phyloP scores from a whole-genome alignment of 2,797 vertebrate species.

The Hirundo rustica region DNA sequence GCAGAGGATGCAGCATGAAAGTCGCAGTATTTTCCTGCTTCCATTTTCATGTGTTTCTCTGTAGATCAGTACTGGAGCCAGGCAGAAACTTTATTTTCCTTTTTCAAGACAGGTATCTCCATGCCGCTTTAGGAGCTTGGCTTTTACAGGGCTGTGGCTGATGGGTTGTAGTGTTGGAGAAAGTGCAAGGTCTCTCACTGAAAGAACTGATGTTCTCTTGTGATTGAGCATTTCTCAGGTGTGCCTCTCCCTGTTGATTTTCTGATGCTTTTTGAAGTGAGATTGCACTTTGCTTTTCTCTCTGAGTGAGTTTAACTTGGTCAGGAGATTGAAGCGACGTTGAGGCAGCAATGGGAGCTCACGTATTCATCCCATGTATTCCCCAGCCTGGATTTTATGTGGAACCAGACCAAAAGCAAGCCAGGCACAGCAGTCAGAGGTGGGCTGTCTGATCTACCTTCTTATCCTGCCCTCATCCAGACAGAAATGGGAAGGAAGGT shows the following conservation, averaged over 20 bases:
- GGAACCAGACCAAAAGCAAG: not conserved
- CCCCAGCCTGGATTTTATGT: not conserved
- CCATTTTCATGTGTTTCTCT: not conserved
- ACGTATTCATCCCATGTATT: fast-evolving
- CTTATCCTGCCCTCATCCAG: not conserved
- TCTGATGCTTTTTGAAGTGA: not conserved
- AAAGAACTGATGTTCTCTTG: not conserved
- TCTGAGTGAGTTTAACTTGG: not conserved
- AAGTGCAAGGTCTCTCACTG: not conserved
- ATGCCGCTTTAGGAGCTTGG: not conserved
- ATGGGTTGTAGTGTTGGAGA: not conserved
- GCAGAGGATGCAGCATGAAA: not conserved
- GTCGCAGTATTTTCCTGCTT: not conserved
- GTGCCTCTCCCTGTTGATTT: not conserved
- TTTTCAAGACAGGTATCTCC: not conserved
- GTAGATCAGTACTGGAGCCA: not conserved
- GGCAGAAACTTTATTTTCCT: not conserved
- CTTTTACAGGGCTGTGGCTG: not conserved
- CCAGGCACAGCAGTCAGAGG: not conserved
- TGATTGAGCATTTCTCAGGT: not conserved
- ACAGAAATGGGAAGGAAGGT: fast-evolving
- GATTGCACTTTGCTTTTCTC: not conserved
- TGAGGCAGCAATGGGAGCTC: not conserved
- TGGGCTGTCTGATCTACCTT: not conserved
- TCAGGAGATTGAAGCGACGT: not conserved